Conservation (phyloP, 2,797 vertebrate species). For the Phoxinus dragarum region DNA sequence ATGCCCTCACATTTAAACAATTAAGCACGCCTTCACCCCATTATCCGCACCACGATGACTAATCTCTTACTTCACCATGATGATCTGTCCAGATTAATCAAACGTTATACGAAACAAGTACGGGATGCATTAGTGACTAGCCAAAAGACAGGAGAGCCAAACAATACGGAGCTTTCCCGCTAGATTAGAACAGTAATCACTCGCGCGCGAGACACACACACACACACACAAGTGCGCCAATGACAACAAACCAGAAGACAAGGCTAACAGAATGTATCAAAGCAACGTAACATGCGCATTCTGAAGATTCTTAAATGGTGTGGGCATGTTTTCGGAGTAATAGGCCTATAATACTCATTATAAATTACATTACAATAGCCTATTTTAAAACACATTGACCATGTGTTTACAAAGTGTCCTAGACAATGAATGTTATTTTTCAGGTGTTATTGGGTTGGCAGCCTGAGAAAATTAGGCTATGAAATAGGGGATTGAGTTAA, state of each 20-base stretch:
- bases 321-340: background rate
- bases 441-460: background rate
- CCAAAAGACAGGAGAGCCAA: background rate
- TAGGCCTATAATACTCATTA: too few relatives aligned
- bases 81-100: background rate
- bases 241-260: background rate
- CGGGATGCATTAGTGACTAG: slow-evolving; percentile 11
- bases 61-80: slow-evolving; percentile 25
- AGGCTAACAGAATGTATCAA: background rate
- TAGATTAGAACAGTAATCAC: background rate
- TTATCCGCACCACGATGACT: slow-evolving; percentile 24
- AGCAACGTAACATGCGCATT: background rate
- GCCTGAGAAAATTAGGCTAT: background rate
- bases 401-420: background rate
- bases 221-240: background rate
- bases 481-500: background rate
- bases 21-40: background rate
- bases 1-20: background rate
- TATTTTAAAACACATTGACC: too few relatives aligned
- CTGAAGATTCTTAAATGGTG: background rate
- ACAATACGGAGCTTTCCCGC: slow-evolving; percentile 3
- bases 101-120: background rate
- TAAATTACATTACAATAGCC: too few relatives aligned
- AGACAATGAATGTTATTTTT: background rate
- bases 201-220: background rate